Conservation (phyloP, 2,113 vertebrate species). For the Spermophilus dauricus region DNA sequence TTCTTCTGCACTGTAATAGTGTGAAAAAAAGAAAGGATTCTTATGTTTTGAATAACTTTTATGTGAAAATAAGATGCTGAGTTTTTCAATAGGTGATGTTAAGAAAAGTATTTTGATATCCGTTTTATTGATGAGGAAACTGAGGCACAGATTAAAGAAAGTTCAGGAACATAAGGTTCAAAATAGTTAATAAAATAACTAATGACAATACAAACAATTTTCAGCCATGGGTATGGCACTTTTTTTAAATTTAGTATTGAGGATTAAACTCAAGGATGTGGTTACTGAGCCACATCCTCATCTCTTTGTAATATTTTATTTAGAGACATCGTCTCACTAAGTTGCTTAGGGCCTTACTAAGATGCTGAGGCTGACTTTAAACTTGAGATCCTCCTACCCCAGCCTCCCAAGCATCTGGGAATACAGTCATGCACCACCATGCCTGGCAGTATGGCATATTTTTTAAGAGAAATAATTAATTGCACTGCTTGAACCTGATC, state of each 20-base stretch:
- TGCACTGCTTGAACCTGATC: neutral
- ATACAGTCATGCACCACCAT: neutral
- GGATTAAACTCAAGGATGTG: neutral
- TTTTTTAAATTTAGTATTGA: neutral
- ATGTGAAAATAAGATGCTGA: slow-evolving; percentile 12
- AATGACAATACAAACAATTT: slow-evolving; percentile 5
- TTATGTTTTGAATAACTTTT: slow-evolving; percentile 32
- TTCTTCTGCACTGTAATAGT: neutral
- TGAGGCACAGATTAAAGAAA: neutral
- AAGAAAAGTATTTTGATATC: neutral
- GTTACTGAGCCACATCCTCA: neutral
- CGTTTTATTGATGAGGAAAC: neutral
- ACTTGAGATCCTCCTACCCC: too few species aligned
- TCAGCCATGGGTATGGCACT: neutral
- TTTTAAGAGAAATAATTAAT: neutral
- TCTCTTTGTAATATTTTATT: neutral
- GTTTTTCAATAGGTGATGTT: neutral
- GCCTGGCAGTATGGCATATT: neutral
- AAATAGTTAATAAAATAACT: neutral
- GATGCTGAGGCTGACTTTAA: neutral
- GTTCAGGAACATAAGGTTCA: neutral
- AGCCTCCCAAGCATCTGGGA: neutral
- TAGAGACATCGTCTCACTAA: neutral
- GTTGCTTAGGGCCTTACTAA: neutral
- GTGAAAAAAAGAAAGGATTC: neutral